These are phyloP conservation scores for Leucophenga varia DNA, from an alignment of 1,140 invertebrate genomes.

Conservation along the genomic window DNA sequence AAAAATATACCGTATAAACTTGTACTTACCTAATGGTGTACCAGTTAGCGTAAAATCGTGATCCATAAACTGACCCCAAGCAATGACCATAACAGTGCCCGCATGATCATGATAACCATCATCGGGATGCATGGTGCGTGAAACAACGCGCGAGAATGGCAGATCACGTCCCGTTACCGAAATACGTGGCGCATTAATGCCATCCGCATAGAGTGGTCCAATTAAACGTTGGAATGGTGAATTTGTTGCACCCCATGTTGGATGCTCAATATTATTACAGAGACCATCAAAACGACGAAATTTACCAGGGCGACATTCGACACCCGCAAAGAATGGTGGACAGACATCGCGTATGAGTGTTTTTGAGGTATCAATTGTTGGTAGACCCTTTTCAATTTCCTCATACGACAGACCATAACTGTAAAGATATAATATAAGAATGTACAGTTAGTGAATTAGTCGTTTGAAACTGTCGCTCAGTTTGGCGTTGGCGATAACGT, in stretches of 20 bases:
- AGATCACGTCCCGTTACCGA: slow-evolving; percentile 70
- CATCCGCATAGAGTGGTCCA: slow-evolving; percentile 76
- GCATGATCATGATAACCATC: slow-evolving; percentile 90
- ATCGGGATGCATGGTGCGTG: slow-evolving; percentile 86
- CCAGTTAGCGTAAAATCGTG: slow-evolving; percentile 89
- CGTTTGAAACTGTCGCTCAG: not conserved
- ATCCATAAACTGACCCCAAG: slow-evolving; percentile 94
- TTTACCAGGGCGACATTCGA: slow-evolving; percentile 86
- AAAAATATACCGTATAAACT: too few relatives aligned
- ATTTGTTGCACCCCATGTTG: slow-evolving; percentile 85
- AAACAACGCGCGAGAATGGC: slow-evolving; percentile 80
- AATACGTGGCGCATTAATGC: slow-evolving; percentile 78
- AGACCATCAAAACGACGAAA: slow-evolving; percentile 87
- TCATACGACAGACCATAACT: slow-evolving; percentile 83
- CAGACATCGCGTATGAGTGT: slow-evolving; percentile 85
- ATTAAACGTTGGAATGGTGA: slow-evolving; percentile 80
- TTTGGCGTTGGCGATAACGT: too few relatives aligned
- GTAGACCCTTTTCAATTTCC: slow-evolving; percentile 84
- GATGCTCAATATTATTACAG: slow-evolving; percentile 90
- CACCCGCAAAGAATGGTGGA: slow-evolving; percentile 81
- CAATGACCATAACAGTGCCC: slow-evolving; percentile 90
- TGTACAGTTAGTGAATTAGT: too few relatives aligned
- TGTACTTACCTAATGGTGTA: slow-evolving; percentile 72
- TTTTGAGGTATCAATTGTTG: slow-evolving; percentile 86
- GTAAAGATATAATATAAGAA: not conserved